phyloP scores from a whole-genome alignment of 2,888 invertebrate genomes.

The Polydrusus cervinus region DNA sequence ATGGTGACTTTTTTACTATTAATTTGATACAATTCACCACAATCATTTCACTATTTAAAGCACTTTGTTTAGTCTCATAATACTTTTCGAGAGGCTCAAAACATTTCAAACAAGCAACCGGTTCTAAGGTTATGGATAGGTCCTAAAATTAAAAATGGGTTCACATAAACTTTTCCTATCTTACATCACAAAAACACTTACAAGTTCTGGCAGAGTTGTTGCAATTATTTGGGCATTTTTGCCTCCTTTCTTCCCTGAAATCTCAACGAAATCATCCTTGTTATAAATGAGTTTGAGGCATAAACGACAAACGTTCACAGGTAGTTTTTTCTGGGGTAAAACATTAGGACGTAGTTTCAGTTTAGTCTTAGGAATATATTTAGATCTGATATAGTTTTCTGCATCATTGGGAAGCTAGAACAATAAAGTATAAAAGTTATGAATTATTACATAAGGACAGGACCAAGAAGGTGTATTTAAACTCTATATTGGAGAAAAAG shows the following conservation, averaged over 20 bases:
- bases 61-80: slow-evolving; percentile 32
- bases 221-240: slow-evolving; percentile 30
- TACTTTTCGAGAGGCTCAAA: slow-evolving; percentile 38
- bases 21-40: slow-evolving; percentile 43
- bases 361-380: slow-evolving; percentile 35
- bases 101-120: slow-evolving; percentile 41
- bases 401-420: slow-evolving; percentile 47
- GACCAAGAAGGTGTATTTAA: no score
- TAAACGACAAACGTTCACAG: slow-evolving; percentile 40
- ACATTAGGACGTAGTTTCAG: slow-evolving; percentile 24
- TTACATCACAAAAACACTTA: slow-evolving; percentile 20
- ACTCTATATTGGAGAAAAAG: no score
- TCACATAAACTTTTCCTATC: no score
- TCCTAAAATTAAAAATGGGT: slow-evolving; percentile 38
- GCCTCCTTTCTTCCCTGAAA: slow-evolving; percentile 32
- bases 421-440: no score
- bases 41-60: slow-evolving; percentile 36
- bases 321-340: slow-evolving; percentile 42
- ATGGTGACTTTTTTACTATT: slow-evolving; percentile 28
- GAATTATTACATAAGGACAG: no score
- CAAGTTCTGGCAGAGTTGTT: slow-evolving; percentile 35
- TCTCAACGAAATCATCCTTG: slow-evolving; percentile 34
- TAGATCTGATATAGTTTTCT: slow-evolving; percentile 42
- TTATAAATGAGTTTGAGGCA: slow-evolving; percentile 41
- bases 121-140: slow-evolving; percentile 37